These are phyloP conservation scores for Montipora sp. DNA, from an alignment of 64 coral and sea anemone genomes.

Conservation along the genomic window DNA sequence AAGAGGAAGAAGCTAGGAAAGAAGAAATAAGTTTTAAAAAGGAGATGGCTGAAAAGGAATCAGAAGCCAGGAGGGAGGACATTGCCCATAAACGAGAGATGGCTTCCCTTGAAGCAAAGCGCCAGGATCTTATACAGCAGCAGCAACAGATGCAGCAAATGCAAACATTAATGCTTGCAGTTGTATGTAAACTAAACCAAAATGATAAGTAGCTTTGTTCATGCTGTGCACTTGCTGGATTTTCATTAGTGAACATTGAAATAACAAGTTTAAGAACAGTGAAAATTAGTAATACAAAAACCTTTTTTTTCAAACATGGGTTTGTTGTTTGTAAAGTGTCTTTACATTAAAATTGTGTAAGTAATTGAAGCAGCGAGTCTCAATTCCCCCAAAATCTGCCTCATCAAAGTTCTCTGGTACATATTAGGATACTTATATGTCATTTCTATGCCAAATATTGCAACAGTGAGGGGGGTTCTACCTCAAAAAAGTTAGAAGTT, in stretches of 20 bases:
- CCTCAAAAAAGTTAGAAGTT: not conserved
- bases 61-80: constrained; percentile 24
- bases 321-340: not conserved
- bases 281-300: not conserved
- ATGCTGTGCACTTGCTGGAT: not conserved
- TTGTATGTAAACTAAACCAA: constrained; percentile 26
- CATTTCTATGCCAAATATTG: not conserved
- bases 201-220: not conserved
- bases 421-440: not conserved
- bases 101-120: constrained; percentile 17
- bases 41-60: constrained; percentile 8
- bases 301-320: not conserved
- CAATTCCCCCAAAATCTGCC: not conserved
- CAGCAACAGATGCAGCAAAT: not conserved
- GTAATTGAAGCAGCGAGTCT: not conserved
- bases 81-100: constrained; percentile 9
- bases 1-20: constrained; percentile 22
- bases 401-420: not conserved
- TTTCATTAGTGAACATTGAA: not conserved
- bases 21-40: constrained; percentile 35
- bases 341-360: not conserved
- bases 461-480: not conserved
- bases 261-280: not conserved
- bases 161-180: constrained; percentile 35
- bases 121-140: constrained; percentile 23